Conservation (phyloP, 2,113 vertebrate genomes). For the Mastomys natalensis region DNA sequence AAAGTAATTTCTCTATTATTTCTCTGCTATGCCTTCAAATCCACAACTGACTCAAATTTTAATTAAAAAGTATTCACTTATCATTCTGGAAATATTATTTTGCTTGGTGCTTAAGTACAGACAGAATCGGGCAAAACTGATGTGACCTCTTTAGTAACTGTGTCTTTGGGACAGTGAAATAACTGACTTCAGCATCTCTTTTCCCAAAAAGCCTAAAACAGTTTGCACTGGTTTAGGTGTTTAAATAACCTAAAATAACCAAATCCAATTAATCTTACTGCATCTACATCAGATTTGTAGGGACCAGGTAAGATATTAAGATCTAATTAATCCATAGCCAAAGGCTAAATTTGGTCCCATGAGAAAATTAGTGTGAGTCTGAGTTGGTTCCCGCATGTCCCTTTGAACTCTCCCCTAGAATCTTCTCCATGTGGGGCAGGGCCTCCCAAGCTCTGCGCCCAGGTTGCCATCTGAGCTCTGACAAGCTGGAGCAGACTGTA, state of each 20-base stretch:
- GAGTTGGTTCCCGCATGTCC: too few relatives aligned
- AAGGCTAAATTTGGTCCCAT: background rate
- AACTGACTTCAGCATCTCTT: background rate
- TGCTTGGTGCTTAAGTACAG: background rate
- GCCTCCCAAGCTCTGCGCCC: background rate
- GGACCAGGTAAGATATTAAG: background rate
- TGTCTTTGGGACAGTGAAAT: background rate
- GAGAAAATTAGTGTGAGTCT: background rate
- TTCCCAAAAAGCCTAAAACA: background rate
- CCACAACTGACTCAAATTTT: background rate
- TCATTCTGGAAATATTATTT: background rate
- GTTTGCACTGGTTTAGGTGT: background rate
- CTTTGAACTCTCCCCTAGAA: background rate
- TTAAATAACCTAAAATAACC: background rate
- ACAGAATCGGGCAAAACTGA: background rate
- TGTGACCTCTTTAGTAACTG: fast-evolving
- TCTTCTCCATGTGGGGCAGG: background rate
- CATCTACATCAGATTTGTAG: background rate
- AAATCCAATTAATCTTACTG: background rate
- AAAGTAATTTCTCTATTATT: background rate
- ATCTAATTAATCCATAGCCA: background rate
- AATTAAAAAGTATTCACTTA: background rate
- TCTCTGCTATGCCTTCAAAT: background rate
- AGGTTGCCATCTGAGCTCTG: background rate
- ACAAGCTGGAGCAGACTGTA: background rate